A percentile compares a stretch with the other conserved stretches of the same genome.
Conservation (phyloP, 2,888 invertebrate species). For the Synergus umbraculus region DNA sequence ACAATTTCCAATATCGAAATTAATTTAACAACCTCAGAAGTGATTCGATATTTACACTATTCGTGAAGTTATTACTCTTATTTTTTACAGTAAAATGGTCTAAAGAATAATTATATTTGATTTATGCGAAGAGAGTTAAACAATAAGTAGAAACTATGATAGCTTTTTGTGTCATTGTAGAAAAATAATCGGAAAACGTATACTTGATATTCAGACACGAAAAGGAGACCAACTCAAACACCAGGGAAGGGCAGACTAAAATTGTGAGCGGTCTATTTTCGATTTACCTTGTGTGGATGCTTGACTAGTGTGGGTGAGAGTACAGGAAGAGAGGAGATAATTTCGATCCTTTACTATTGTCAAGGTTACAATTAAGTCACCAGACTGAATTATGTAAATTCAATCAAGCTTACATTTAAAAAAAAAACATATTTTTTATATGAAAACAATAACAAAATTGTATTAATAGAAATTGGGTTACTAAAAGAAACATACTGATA, state of each 20-base stretch:
- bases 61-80: not conserved
- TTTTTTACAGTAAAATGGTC: not conserved
- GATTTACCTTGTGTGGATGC: conserved; percentile 55
- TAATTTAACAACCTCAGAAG: not conserved
- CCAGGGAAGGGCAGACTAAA: conserved; percentile 65
- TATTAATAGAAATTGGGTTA: too few species aligned
- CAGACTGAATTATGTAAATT: not conserved
- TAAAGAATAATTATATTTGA: not conserved
- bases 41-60: not conserved
- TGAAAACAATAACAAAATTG: not conserved
- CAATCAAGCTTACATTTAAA: not conserved
- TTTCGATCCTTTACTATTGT: conserved; percentile 49
- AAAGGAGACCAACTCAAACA: conserved; percentile 61
- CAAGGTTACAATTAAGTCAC: conserved; percentile 44
- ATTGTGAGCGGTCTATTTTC: conserved; percentile 67
- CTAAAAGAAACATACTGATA: too few species aligned
- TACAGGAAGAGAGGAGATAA: conserved; percentile 51
- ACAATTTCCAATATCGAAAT: conserved; percentile 17
- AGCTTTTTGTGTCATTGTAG: conserved; percentile 38
- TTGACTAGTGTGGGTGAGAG: conserved; percentile 53
- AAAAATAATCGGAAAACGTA: conserved; percentile 44
- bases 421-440: not conserved
- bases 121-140: not conserved
- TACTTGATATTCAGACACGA: conserved; percentile 54
- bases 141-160: not conserved